Percentiles rank a stretch among this genome's conserved stretches.
Evolutionary conservation across 30 jellyfish, hydroid and myxozoan species (phyloP).

Genomic region (Pelagia noctiluca): DNA sequence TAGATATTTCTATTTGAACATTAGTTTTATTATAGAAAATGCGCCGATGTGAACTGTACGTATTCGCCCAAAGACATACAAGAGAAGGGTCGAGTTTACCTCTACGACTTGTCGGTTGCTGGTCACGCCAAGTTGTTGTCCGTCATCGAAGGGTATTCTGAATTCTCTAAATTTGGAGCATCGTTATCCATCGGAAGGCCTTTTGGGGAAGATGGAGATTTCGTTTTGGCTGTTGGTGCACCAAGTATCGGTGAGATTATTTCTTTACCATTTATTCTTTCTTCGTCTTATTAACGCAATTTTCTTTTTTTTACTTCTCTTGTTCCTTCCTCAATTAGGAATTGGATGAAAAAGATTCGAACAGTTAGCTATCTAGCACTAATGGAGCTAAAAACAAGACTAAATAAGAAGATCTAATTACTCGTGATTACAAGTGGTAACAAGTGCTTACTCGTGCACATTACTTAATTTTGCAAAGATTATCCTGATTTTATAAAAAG

Average conservation of each 20-base stretch:
- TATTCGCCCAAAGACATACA: constrained; percentile 64
- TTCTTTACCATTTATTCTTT: no score
- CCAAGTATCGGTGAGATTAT: constrained; percentile 61
- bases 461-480: no score
- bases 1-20: background rate
- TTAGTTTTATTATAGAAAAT: constrained; percentile 49
- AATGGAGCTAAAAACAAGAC: no score
- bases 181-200: constrained; percentile 72
- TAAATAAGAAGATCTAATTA: no score
- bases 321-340: no score
- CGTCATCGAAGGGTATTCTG: constrained; percentile 58
- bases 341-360: no score
- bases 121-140: constrained; percentile 9
- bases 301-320: no score
- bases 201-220: constrained; percentile 39
- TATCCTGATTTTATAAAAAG: no score
- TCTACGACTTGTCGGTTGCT: constrained; percentile 45
- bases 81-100: constrained; percentile 62
- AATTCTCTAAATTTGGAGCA: constrained; percentile 76
- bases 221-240: constrained; percentile 81
- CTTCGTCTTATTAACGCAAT: no score
- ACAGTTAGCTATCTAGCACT: no score
- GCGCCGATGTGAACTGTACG: constrained; percentile 63
- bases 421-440: no score
- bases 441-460: no score